These are phyloP conservation scores for Actinia tenebrosa DNA, from an alignment of 64 coral and sea anemone species.

Conservation along the genomic window DNA sequence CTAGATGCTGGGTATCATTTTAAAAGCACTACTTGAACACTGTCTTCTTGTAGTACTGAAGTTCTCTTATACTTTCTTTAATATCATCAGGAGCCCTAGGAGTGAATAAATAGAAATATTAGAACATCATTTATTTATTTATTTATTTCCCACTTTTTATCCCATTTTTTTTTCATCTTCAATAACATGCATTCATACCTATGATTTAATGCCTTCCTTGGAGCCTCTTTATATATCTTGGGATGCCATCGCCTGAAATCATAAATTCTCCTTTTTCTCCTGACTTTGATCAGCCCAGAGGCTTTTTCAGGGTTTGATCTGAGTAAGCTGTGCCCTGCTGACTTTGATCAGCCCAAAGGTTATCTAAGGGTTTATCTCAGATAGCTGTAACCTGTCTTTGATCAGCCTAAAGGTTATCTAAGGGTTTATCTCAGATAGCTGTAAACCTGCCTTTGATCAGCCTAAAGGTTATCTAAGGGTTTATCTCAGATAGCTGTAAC, in stretches of 20 bases:
- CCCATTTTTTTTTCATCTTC: background rate
- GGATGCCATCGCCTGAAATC: conserved; percentile 75
- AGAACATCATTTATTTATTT: background rate
- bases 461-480: no score
- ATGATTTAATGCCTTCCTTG: conserved; percentile 63
- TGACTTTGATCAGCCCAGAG: no score
- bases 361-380: no score
- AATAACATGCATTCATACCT: conserved; percentile 38
- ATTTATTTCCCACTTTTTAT: background rate
- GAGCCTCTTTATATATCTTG: conserved; percentile 28
- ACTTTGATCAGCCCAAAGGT: no score
- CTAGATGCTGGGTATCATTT: no score
- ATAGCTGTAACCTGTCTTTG: no score
- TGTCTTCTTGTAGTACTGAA: conserved; percentile 50
- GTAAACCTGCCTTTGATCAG: no score
- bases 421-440: no score
- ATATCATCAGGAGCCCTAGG: conserved; percentile 67
- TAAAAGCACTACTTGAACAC: conserved; percentile 35
- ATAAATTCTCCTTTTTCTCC: background rate
- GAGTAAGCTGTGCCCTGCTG: background rate
- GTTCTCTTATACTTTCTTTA: conserved; percentile 69
- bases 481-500: no score
- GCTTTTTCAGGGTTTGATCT: no score
- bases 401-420: no score
- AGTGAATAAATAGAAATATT: background rate